phyloP scores from a whole-genome alignment of 2,113 vertebrate species.

The Mus musculus region GRCm39 chr1:167955501-167956000 shows the following conservation, averaged over 20 bases:
- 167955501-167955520: background rate
- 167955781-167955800: background rate
- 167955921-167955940: background rate
- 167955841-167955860: background rate
- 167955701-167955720: slow-evolving; percentile 57
- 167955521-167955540: background rate
- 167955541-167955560: background rate
- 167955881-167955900: slow-evolving; percentile 47
- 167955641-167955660: slow-evolving; percentile 67
- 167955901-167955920: background rate
- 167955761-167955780: slow-evolving; percentile 73
- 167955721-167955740: slow-evolving; percentile 61
- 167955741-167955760: slow-evolving; percentile 20
- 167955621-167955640: slow-evolving; percentile 40
- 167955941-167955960: background rate
- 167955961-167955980: background rate
- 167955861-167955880: slow-evolving; percentile 7
- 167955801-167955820: slow-evolving; percentile 4
- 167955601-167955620: background rate
- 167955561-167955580: background rate
- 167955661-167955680: slow-evolving; percentile 65
- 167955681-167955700: slow-evolving; percentile 5
- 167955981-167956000: background rate
- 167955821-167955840: background rate
- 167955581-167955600: slow-evolving; percentile 43